Conservation (phyloP, 2,888 invertebrate genomes). For the Spicauda simplicius region DNA sequence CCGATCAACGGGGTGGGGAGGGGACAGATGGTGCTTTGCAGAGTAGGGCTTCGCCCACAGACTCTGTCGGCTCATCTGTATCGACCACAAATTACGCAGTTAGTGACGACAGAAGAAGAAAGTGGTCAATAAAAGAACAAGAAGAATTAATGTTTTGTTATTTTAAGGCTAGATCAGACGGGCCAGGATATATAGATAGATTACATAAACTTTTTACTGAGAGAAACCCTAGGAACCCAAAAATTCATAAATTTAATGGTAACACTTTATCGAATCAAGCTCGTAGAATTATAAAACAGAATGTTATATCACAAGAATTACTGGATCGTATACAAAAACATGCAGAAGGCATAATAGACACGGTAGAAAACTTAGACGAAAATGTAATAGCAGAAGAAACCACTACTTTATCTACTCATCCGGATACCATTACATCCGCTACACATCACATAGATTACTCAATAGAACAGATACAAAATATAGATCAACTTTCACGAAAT, state of each 20-base stretch:
- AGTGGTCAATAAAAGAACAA: conserved; percentile 13
- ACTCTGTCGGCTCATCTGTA: conserved; percentile 15
- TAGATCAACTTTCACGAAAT: not conserved
- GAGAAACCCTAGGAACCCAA: conserved; percentile 9
- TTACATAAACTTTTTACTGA: not conserved
- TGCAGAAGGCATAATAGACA: not conserved
- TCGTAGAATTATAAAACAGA: conserved; percentile 4
- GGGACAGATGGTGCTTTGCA: conserved; percentile 15
- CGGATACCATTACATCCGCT: not conserved
- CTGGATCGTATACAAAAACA: not conserved
- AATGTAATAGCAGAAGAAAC: not conserved
- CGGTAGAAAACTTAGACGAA: not conserved
- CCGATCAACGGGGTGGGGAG: not conserved
- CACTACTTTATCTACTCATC: not conserved
- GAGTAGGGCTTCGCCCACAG: conserved; percentile 6
- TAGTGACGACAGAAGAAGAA: not conserved
- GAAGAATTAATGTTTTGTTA: conserved; percentile 16
- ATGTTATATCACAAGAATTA: conserved; percentile 7
- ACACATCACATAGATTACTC: not conserved
- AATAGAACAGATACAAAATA: not conserved
- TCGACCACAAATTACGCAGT: conserved; percentile 4
- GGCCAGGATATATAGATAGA: conserved; percentile 13
- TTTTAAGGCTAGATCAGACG: not conserved
- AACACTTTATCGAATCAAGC: conserved; percentile 11
- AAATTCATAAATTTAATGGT: not conserved